A percentile compares a stretch with the other conserved stretches of the same genome.
phyloP scores from a whole-genome alignment of 2,797 vertebrate genomes.

The Pagetopsis macropterus region DNA sequence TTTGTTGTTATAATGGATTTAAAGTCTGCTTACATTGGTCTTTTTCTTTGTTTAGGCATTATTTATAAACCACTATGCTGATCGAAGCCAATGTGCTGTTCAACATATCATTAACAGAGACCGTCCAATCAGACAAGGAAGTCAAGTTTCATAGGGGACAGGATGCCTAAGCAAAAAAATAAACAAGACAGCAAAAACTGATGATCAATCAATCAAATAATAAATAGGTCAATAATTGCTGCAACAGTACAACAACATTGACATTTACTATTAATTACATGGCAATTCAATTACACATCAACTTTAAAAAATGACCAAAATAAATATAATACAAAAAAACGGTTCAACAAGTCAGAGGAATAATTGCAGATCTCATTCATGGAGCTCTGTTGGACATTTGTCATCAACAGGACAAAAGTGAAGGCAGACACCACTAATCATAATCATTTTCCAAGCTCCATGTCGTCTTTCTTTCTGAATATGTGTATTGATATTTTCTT shows the following conservation, averaged over 20 bases:
- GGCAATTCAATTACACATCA: neutral
- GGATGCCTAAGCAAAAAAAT: constrained; percentile 10
- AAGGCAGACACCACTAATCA: neutral
- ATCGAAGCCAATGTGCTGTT: constrained; percentile 56
- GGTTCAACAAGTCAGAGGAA: neutral
- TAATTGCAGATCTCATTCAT: neutral
- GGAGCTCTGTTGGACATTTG: neutral
- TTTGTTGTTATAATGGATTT: too few species aligned
- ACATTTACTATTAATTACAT: neutral
- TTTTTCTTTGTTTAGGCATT: too few species aligned
- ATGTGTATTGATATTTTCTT: too few species aligned
- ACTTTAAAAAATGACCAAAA: neutral
- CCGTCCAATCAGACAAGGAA: constrained; percentile 24
- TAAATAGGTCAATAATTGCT: neutral
- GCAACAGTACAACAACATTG: neutral
- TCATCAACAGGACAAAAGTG: neutral
- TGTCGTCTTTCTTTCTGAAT: neutral
- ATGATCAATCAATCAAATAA: neutral
- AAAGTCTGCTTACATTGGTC: too few species aligned
- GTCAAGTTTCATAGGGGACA: constrained; percentile 8
- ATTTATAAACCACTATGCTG: constrained; percentile 1
- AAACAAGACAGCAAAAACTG: neutral
- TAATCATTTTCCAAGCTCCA: neutral
- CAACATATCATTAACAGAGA: constrained; percentile 44
- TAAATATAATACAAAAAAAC: neutral